A percentile compares a stretch with the other conserved stretches of the same genome.
Conservation (phyloP, 2,113 vertebrate genomes). For the Bathybates hornii region DNA sequence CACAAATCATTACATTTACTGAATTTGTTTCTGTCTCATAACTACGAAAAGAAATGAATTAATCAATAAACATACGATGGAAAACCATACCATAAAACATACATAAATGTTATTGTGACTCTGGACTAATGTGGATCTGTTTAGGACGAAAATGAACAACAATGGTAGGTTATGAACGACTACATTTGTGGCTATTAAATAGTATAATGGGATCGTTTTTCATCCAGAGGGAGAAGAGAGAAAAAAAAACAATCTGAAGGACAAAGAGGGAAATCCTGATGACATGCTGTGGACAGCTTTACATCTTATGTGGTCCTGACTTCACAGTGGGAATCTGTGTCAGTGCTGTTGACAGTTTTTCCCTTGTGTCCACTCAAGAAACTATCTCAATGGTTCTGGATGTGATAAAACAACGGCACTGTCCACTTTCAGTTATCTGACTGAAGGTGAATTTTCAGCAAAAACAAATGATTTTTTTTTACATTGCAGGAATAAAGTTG, state of each 20-base stretch:
- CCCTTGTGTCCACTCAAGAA: slow-evolving; percentile 22
- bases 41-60: not conserved
- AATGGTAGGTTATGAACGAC: not conserved
- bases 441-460: not conserved
- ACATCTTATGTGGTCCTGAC: slow-evolving; percentile 63
- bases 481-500: not conserved
- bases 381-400: not conserved
- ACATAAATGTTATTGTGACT: not conserved
- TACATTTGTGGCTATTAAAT: not conserved
- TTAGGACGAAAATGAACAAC: not conserved
- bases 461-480: not conserved
- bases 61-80: not conserved
- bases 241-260: slow-evolving; percentile 30
- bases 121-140: not conserved
- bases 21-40: not conserved
- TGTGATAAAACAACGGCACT: not conserved
- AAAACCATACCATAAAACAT: not conserved
- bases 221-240: not conserved
- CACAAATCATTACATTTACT: not conserved
- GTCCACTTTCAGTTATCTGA: not conserved
- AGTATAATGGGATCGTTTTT: not conserved
- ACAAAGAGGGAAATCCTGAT: slow-evolving; percentile 57
- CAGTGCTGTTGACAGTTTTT: slow-evolving; percentile 40
- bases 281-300: slow-evolving; percentile 63
- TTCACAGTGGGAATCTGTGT: slow-evolving; percentile 61